phyloP scores from a whole-genome alignment of 2,113 vertebrate species.

The Columba janthina region DNA sequence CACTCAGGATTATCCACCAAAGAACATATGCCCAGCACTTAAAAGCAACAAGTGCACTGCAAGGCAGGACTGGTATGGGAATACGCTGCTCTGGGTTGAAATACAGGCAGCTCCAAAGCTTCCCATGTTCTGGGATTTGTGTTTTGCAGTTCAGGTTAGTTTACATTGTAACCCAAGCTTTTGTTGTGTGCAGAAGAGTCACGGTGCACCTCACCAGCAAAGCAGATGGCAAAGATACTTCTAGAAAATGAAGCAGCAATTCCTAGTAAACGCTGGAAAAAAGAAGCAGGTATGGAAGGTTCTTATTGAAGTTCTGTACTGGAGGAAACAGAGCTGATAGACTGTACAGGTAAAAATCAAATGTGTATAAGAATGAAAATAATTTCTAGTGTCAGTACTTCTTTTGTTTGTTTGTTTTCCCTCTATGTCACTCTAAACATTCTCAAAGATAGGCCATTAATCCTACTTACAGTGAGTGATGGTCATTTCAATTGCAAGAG shows the following conservation, averaged over 20 bases:
- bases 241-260: neutral
- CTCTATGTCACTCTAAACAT: neutral
- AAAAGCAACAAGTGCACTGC: neutral
- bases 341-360: neutral
- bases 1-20: neutral
- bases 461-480: neutral
- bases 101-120: neutral
- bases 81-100: fast-evolving
- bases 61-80: neutral
- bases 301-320: neutral
- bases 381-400: neutral
- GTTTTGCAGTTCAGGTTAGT: neutral
- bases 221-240: neutral
- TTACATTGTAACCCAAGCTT: neutral
- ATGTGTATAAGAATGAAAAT: neutral
- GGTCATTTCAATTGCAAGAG: neutral
- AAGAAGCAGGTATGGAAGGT: neutral
- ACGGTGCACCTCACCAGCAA: neutral
- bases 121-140: neutral
- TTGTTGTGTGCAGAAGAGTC: neutral
- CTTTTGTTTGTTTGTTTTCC: neutral
- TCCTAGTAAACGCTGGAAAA: neutral
- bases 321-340: neutral
- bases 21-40: neutral
- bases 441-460: slow-evolving; percentile 9